Evolutionary conservation across 2,888 invertebrate species (phyloP).

Genomic region (Monopis laevigella): DNA sequence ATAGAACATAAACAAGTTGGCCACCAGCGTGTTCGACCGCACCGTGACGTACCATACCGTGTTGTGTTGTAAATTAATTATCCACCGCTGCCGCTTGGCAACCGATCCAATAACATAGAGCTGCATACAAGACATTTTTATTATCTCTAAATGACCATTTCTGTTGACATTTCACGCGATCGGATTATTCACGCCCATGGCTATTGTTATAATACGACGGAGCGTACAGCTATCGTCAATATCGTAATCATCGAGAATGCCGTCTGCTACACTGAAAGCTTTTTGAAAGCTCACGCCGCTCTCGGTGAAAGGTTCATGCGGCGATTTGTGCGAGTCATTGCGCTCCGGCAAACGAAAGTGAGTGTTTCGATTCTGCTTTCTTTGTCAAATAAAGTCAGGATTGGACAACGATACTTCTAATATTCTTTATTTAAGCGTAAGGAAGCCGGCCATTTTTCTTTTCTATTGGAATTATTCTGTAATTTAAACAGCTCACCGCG

Average conservation of each 20-base stretch:
- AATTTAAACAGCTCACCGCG: not conserved
- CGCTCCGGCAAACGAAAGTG: constrained; percentile 32
- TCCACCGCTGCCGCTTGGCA: constrained; percentile 51
- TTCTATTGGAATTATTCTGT: too few relatives aligned
- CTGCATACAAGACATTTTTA: too few relatives aligned
- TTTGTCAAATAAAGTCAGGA: constrained; percentile 10
- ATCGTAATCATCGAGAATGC: constrained; percentile 46
- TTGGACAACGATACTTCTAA: constrained; percentile 7
- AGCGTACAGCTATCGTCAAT: constrained; percentile 33
- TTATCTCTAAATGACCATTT: too few relatives aligned
- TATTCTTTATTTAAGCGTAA: too few relatives aligned
- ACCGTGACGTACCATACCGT: constrained; percentile 28
- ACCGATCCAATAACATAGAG: too few relatives aligned
- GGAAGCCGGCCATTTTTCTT: too few relatives aligned
- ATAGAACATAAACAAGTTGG: constrained; percentile 58
- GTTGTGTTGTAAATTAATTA: constrained; percentile 29
- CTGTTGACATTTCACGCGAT: constrained; percentile 9
- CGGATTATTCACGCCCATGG: constrained; percentile 5
- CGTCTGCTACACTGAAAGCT: constrained; percentile 55
- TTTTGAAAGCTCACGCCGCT: constrained; percentile 57
- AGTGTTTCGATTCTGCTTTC: constrained; percentile 22
- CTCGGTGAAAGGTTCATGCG: constrained; percentile 52
- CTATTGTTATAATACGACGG: constrained; percentile 11
- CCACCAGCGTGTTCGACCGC: constrained; percentile 38
- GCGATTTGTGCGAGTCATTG: constrained; percentile 44